Conservation (phyloP, 2,888 invertebrate species). For the Exephanes ischioxanthus region DNA sequence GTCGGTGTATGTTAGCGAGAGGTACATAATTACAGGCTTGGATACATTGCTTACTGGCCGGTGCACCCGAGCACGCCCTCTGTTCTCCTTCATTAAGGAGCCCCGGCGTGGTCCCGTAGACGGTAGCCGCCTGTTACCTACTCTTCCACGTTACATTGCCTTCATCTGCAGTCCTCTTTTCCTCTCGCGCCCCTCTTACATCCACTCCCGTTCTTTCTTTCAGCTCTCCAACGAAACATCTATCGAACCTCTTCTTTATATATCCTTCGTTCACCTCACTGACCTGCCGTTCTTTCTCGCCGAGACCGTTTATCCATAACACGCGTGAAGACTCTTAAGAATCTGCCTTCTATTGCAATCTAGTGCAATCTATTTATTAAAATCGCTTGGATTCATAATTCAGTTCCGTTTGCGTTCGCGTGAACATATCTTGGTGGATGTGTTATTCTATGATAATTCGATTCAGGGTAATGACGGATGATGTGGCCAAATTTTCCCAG, state of each 20-base stretch:
- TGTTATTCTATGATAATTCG: too few relatives aligned
- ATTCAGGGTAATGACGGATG: too few relatives aligned
- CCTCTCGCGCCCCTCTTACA: constrained; percentile 11
- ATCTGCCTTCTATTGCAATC: not conserved
- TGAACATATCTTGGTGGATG: too few relatives aligned
- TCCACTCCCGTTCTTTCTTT: constrained; percentile 33
- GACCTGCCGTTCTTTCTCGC: constrained; percentile 29
- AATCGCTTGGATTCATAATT: not conserved
- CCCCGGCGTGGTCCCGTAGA: constrained; percentile 72
- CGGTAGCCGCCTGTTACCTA: constrained; percentile 83
- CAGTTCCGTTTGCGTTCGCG: too few relatives aligned
- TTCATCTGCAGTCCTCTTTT: constrained; percentile 51
- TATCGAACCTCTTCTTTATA: constrained; percentile 47
- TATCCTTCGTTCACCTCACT: constrained; percentile 30
- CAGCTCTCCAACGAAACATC: constrained; percentile 46
- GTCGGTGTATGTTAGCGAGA: constrained; percentile 65
- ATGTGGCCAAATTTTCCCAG: too few relatives aligned
- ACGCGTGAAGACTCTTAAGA: not conserved
- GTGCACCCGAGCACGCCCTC: constrained; percentile 84
- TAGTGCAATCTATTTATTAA: not conserved
- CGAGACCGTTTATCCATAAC: constrained; percentile 19
- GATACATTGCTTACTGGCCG: constrained; percentile 82
- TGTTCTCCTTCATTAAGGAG: constrained; percentile 83
- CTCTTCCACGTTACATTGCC: constrained; percentile 63
- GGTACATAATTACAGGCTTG: constrained; percentile 82